These are phyloP conservation scores for Trematomus bernacchii DNA, from an alignment of 2,797 vertebrate genomes.

Conservation along the genomic window DNA sequence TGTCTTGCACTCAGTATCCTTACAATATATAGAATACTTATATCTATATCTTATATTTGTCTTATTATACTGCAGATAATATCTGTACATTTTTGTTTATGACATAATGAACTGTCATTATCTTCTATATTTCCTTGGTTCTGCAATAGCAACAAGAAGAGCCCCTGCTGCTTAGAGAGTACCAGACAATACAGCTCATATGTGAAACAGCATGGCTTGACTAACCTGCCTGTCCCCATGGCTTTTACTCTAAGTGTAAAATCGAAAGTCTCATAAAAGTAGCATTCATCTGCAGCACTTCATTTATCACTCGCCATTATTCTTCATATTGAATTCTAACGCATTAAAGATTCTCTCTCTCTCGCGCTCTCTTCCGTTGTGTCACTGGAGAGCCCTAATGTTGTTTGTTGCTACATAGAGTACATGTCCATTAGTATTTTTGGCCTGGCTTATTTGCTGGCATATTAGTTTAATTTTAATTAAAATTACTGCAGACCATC, in stretches of 20 bases:
- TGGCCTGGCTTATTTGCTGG: conserved; percentile 37
- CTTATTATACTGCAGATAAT: no score
- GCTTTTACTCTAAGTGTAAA: conserved; percentile 37
- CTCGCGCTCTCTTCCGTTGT: background rate
- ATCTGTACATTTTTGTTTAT: background rate
- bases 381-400: conserved; percentile 44
- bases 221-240: conserved; percentile 1
- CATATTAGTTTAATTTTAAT: conserved; percentile 55
- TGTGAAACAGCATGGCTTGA: conserved; percentile 6
- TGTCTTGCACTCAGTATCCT: background rate
- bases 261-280: conserved; percentile 27
- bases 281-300: conserved; percentile 19
- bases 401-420: conserved; percentile 36
- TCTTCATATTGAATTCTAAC: conserved; percentile 24
- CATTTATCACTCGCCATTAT: conserved; percentile 19
- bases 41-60: background rate
- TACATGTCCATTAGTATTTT: conserved; percentile 47
- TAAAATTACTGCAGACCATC: conserved; percentile 31
- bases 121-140: background rate
- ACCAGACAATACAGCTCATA: background rate
- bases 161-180: background rate
- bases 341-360: conserved; percentile 25
- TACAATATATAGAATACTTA: background rate
- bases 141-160: background rate
- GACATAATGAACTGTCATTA: background rate